phyloP scores from a whole-genome alignment of 2,888 invertebrate genomes.

The Drosophila mulleri region DNA sequence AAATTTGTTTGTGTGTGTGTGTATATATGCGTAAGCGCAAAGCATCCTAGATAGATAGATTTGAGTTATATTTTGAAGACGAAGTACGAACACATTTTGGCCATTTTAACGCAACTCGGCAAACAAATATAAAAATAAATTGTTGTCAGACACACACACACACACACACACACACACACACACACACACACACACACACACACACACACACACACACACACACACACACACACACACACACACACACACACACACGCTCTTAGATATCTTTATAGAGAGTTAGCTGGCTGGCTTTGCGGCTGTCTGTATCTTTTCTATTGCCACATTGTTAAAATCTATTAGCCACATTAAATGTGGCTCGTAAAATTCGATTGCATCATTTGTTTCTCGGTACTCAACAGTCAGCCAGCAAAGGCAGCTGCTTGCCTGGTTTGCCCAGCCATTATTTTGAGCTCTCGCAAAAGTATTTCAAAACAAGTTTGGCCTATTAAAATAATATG shows the following conservation, averaged over 20 bases:
- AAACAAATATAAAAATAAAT: slow-evolving; percentile 81
- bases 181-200: too few species aligned
- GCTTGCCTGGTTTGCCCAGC: slow-evolving; percentile 9
- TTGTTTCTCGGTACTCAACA: slow-evolving; percentile 68
- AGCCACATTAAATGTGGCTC: slow-evolving; percentile 82
- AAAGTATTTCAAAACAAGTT: slow-evolving; percentile 79
- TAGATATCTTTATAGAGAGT: slow-evolving; percentile 31
- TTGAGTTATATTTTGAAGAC: slow-evolving; percentile 71
- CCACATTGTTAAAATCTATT: slow-evolving; percentile 81
- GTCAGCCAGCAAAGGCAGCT: slow-evolving; percentile 25
- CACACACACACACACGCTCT: not conserved
- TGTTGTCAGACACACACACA: slow-evolving; percentile 63
- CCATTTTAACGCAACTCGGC: slow-evolving; percentile 77
- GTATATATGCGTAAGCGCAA: slow-evolving; percentile 5
- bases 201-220: slow-evolving; percentile 39
- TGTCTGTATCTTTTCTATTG: slow-evolving; percentile 80
- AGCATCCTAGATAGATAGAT: slow-evolving; percentile 39
- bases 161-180: slow-evolving; percentile 5
- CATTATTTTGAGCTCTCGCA: slow-evolving; percentile 50
- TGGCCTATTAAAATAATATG: slow-evolving; percentile 69
- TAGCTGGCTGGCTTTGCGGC: slow-evolving; percentile 55
- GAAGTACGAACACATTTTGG: slow-evolving; percentile 55
- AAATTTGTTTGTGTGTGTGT: not conserved
- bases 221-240: slow-evolving; percentile 19
- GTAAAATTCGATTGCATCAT: slow-evolving; percentile 81